Conservation (phyloP, 2,888 invertebrate genomes). For the Carcina quercana region DNA sequence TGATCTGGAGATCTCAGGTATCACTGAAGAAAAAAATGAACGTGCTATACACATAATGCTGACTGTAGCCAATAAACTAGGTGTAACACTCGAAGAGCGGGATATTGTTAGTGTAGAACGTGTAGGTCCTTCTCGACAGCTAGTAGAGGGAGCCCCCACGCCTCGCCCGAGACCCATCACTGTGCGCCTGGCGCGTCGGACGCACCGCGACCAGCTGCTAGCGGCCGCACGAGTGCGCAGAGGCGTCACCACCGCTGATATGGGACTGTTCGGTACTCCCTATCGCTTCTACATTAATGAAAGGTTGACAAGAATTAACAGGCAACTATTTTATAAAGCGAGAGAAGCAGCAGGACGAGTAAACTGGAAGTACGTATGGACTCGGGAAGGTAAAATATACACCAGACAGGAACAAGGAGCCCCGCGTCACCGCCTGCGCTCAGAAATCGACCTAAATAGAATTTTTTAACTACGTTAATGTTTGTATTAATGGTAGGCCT, state of each 20-base stretch:
- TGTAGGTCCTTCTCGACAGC: background rate
- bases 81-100: background rate
- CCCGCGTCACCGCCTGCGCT: background rate
- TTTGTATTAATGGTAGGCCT: too few species aligned
- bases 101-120: conserved; percentile 1
- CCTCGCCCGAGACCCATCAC: background rate
- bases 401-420: background rate
- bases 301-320: conserved; percentile 14
- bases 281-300: conserved; percentile 16
- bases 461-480: too few species aligned
- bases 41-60: background rate
- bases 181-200: background rate
- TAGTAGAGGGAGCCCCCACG: background rate
- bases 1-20: conserved; percentile 1
- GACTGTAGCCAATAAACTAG: conserved; percentile 1
- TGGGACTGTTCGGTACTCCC: conserved; percentile 5
- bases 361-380: conserved; percentile 1
- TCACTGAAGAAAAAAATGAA: conserved; percentile 2
- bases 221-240: background rate
- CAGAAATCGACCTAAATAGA: background rate
- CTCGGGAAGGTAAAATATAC: background rate
- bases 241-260: conserved; percentile 9
- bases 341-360: conserved; percentile 3
- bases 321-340: conserved; percentile 14
- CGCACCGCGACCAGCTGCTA: background rate